phyloP scores from a whole-genome alignment of 2,888 invertebrate genomes.

The Tenthredo livida region DNA sequence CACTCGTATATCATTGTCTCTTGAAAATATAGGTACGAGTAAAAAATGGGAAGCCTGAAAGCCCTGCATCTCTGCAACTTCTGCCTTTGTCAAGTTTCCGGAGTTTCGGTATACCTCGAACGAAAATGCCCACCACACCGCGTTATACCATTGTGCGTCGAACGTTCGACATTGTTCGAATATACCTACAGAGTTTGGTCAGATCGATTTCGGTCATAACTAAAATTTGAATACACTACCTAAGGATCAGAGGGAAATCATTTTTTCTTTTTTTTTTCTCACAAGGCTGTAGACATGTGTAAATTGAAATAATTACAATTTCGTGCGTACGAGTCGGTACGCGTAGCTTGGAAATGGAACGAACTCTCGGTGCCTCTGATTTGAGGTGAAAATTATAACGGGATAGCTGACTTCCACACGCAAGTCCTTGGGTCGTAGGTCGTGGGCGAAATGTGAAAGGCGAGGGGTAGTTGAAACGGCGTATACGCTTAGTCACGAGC shows the following conservation, averaged over 20 bases:
- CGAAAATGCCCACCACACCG: background rate
- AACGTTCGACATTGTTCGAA: background rate
- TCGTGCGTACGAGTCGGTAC: background rate
- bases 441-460: background rate
- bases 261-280: no score
- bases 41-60: slow-evolving; percentile 19
- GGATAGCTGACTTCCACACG: slow-evolving; percentile 14
- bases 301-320: background rate
- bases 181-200: background rate
- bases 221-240: background rate
- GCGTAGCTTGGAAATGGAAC: background rate
- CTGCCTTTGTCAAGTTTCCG: slow-evolving; percentile 16
- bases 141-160: background rate
- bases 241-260: no score
- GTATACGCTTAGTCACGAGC: slow-evolving; percentile 25
- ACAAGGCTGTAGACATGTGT: background rate
- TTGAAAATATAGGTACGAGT: slow-evolving; percentile 57
- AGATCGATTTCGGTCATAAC: background rate
- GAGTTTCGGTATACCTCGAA: background rate
- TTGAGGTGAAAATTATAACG: slow-evolving; percentile 35
- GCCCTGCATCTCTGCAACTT: slow-evolving; percentile 12
- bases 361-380: background rate
- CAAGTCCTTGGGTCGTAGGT: slow-evolving; percentile 28
- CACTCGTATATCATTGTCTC: slow-evolving; percentile 62
- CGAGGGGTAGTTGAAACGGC: background rate